Evolutionary conservation across 2,888 invertebrate genomes (phyloP), one percentile per base, ranked within the genome.

Genomic region (Ellobium chinense): DNA sequence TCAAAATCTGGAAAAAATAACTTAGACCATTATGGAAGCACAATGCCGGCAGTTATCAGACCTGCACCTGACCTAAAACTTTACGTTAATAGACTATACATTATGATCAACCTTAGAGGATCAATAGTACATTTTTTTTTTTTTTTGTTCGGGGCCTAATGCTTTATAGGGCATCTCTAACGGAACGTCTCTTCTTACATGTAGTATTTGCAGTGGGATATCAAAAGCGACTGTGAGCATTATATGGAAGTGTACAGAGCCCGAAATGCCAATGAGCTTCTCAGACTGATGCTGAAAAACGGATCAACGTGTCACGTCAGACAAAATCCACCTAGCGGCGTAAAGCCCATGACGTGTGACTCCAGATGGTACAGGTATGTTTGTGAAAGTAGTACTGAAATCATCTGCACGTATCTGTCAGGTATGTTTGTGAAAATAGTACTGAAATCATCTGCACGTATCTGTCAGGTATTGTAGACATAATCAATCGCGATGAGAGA

Each of bases 391-490:
- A 63, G 31, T 63, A 58, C 24, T 24, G 24, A 29, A 62, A 27
- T 24, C 12, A 27, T 18, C 24, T 62, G 18, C 18, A 63, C 24
- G 24, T 63, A 63, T 63, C 3, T 63, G 18, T 63, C 69, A 70
- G 31, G 69, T 70, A 56, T 18, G 46, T 7, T 65, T 1, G 3
- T 34, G 9, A 27, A n/a, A 66, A 66, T 21, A 63, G 31, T 63
- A 58, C 24, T 24, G 24, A 29, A 62, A 27, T 24, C 12, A 27
- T 18, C 24, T 62, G 18, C 18, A 63, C 24, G 24, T 63, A 63
- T 63, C 3, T 63, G 18, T 63, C 69, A 70, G 31, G 69, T 70
- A 56, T 18, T n/a, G n/a, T n/a, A n/a, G n/a, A n/a, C n/a, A n/a
- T n/a, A n/a, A n/a, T n/a, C n/a, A n/a, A n/a, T n/a, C n/a, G n/a